Base-by-base conservation (phyloP, 2,113 vertebrate species). In the Psettodes erumei region DNA sequence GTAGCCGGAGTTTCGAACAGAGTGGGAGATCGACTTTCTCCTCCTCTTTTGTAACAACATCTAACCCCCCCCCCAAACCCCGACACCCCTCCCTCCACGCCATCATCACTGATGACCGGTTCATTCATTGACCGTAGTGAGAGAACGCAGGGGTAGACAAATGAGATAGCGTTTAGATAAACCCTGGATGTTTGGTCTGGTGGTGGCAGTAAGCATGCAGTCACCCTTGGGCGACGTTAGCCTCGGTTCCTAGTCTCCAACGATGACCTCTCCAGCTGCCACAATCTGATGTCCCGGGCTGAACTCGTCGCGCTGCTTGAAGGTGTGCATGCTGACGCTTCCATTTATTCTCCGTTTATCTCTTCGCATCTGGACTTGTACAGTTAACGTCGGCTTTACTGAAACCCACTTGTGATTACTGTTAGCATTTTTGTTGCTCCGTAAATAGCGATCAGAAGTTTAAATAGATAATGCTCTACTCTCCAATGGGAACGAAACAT, bases 121-220 rank as follows among this genome's bases (percentile, higher is more conserved):
- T 12, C 55, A n/a, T 43, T 63, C 35, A 63, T 32, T 2, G 40
- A 61, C 0, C 1, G 4, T 5, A 15, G 8, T 3, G 4, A 11
- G 9, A 5, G 38, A 28, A 16, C 11, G 23, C 37, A 0, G 6
- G 4, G 13, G 2, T 35, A 30, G 7, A 67, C 48, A 53, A 4
- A 48, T 28, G 33, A 75, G 23, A 77, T 81, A 62, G 37, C 43
- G 56, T 4, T 27, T 1, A 43, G 28, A 45, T 42, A 53, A 66
- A 25, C 13, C 1, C 1, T 15, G 54, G n/a, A 6, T 25, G 71
- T 25, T 30, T 25, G 25, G 8, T 2, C 11, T 1, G 21, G 12
- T 8, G 16, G n/a, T 15, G 27, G 19, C 4, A n/a, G 18, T 25
- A 42, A 79, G 74, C 62, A 85, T 66, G 88, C 43, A 5, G 37